A percentile compares a stretch with the other conserved stretches of the same genome.
These are phyloP conservation scores for Forbesichthys agassizii DNA, from an alignment of 2,113 vertebrate species.

Conservation along the genomic window DNA sequence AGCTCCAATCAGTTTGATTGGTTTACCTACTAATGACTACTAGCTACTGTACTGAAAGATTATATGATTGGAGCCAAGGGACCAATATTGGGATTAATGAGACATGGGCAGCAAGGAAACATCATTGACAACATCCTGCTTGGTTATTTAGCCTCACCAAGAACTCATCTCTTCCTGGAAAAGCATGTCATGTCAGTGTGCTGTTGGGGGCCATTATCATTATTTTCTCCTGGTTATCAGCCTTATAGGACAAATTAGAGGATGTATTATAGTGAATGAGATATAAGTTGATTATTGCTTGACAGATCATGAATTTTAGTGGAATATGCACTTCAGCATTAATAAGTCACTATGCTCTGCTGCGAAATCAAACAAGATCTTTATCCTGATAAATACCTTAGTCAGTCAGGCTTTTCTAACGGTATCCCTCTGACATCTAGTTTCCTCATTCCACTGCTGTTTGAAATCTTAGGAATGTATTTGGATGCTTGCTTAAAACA, in stretches of 20 bases:
- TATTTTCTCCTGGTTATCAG: constrained; percentile 63
- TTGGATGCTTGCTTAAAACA: too few species aligned
- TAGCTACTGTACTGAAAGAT: too few species aligned
- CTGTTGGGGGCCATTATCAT: constrained; percentile 53
- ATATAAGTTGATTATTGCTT: constrained; percentile 62
- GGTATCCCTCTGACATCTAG: too few species aligned
- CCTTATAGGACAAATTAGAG: constrained; percentile 35
- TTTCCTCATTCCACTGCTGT: too few species aligned
- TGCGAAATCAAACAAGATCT: background rate
- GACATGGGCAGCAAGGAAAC: constrained; percentile 48
- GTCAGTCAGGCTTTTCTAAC: too few species aligned
- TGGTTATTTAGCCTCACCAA: constrained; percentile 39
- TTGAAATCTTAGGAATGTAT: too few species aligned
- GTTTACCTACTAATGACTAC: too few species aligned
- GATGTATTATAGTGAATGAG: constrained; percentile 32
- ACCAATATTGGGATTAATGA: constrained; percentile 12
- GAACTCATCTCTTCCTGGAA: constrained; percentile 29
- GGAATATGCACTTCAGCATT: constrained; percentile 26
- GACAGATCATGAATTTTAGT: constrained; percentile 60
- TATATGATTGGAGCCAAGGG: too few species aligned
- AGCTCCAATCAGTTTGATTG: background rate
- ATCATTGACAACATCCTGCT: constrained; percentile 47
- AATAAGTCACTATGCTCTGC: background rate
- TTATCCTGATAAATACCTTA: background rate
- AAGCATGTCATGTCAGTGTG: constrained; percentile 41